Conservation (phyloP, 2,113 vertebrate species). For the Entelurus aequoreus region DNA sequence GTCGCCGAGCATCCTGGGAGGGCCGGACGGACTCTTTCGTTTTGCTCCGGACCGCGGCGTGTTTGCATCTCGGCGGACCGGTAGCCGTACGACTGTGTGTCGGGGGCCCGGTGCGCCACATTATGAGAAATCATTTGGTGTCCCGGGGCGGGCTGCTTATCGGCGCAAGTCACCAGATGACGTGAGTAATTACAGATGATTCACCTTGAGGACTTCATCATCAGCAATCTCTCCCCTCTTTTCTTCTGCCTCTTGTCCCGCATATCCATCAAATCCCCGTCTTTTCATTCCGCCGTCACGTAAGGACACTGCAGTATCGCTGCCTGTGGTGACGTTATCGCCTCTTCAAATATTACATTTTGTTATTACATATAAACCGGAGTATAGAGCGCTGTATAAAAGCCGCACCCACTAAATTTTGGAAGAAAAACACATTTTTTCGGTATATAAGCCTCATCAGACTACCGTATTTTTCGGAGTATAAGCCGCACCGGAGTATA, state of each 20-base stretch:
- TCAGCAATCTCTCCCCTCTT: conserved; percentile 48
- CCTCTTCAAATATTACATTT: no score
- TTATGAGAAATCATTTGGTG: conserved; percentile 95
- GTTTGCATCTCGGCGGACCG: conserved; percentile 67
- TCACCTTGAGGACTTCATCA: conserved; percentile 87
- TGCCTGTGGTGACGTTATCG: not conserved
- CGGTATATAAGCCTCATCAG: no score
- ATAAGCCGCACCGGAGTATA: no score
- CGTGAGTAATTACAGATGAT: conserved; percentile 96
- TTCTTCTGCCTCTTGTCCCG: conserved; percentile 7
- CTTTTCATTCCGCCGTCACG: conserved; percentile 21
- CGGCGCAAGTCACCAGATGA: conserved; percentile 84
- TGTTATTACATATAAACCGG: no score
- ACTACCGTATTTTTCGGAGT: no score
- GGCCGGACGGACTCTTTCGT: conserved; percentile 61
- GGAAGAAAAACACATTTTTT: no score
- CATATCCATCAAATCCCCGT: conserved; percentile 24
- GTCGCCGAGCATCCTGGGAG: conserved; percentile 55
- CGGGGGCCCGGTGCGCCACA: conserved; percentile 68
- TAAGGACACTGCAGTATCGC: conserved; percentile 27
- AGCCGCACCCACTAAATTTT: no score
- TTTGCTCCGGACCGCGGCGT: conserved; percentile 68
- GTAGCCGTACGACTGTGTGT: conserved; percentile 41
- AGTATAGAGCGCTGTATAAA: no score
- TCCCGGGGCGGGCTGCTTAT: conserved; percentile 84